Percentiles rank a stretch among this genome's conserved stretches.
These are phyloP conservation scores for Masnerella sp. DNA, from an alignment of 2,888 invertebrate species.

Conservation along the genomic window DNA sequence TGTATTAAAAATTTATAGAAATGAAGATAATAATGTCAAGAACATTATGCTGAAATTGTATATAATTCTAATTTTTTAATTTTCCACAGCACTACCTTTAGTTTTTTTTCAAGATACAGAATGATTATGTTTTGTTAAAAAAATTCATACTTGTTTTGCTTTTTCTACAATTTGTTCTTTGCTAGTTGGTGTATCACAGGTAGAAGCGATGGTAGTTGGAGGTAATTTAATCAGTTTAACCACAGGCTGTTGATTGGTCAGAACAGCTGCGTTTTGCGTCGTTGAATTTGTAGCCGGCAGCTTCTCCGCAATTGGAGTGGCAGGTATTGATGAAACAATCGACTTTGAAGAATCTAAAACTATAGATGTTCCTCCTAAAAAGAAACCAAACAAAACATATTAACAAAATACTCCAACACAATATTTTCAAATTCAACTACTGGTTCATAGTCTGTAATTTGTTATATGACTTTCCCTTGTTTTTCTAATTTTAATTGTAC, in stretches of 20 bases:
- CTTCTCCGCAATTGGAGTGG: conserved; percentile 72
- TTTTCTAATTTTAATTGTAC: conserved; percentile 42
- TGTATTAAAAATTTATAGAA: no score
- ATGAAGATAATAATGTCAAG: no score
- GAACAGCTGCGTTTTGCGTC: conserved; percentile 40
- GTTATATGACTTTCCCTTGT: neutral
- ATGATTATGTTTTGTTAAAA: no score
- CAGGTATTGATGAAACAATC: conserved; percentile 63
- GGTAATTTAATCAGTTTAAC: conserved; percentile 74
- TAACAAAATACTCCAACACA: no score
- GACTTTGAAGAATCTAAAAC: conserved; percentile 70
- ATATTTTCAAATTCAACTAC: no score
- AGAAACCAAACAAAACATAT: neutral
- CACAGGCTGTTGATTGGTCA: conserved; percentile 67
- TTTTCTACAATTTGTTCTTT: conserved; percentile 90
- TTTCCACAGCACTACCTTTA: no score
- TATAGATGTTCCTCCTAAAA: conserved; percentile 79
- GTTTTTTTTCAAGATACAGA: no score
- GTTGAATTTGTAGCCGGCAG: conserved; percentile 60
- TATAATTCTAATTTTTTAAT: no score
- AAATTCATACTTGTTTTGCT: conserved; percentile 84
- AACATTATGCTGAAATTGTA: no score
- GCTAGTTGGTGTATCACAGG: conserved; percentile 75
- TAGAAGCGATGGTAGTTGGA: conserved; percentile 64
- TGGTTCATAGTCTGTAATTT: no score